A percentile compares a stretch with the other conserved stretches of the same genome.
phyloP scores from a whole-genome alignment of 92 coral and sea anemone species.

The Parazoanthus atlanticus region DNA sequence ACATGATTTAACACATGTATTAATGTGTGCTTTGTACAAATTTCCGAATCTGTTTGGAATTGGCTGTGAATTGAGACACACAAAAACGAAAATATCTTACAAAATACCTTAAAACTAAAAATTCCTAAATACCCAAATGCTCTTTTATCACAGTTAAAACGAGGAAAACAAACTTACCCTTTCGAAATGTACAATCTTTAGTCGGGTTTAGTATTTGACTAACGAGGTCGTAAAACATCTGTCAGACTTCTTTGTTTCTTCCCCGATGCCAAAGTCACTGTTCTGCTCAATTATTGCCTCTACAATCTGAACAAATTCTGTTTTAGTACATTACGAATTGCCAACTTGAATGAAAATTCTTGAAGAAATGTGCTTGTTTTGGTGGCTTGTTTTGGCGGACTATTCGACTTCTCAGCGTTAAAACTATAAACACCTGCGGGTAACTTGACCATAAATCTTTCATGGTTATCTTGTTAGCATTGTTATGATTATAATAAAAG shows the following conservation, averaged over 20 bases:
- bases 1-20: not conserved
- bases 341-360: not conserved
- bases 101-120: not conserved
- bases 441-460: not conserved
- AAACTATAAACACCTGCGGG: conserved; percentile 12
- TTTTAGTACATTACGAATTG: not conserved
- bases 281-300: not conserved
- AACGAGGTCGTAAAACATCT: not conserved
- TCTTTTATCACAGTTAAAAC: not conserved
- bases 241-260: not conserved
- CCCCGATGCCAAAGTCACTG: not conserved
- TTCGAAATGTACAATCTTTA: not conserved
- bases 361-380: not conserved
- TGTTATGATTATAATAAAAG: conserved; percentile 1
- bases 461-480: not conserved
- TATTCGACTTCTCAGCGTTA: conserved; percentile 1
- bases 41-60: not conserved
- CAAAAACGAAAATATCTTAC: not conserved
- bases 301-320: not conserved
- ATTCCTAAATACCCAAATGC: too few relatives aligned
- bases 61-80: not conserved
- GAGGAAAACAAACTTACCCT: not conserved
- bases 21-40: not conserved
- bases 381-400: not conserved
- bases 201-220: not conserved